Evolutionary conservation across 2,888 invertebrate species (phyloP), one percentile per base, ranked within the genome.

Genomic region (Azorinus chamasolen): DNA sequence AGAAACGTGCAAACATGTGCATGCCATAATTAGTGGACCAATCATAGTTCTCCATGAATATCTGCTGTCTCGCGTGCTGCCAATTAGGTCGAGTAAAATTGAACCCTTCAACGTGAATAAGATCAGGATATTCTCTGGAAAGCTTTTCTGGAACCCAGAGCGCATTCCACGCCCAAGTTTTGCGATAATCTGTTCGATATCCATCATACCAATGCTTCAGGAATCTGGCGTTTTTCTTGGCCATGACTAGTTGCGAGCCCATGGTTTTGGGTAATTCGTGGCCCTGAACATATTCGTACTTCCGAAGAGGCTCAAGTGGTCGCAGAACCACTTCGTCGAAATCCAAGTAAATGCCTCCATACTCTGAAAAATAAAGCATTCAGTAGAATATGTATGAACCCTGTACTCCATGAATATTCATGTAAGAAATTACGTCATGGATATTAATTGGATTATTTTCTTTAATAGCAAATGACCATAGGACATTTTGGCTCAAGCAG

Each of bases 11-110:
- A 37, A 54, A 81, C 53, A 81, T 27, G 50, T 81, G 81, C 66
- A 81, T 77, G 10, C 55, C 81, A 57, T 81, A 81, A 27, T 77
- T 81, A 0, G 70, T 70, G 0, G 73, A 66, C 81, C 81, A 81
- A 22, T 81, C 64, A 48, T 71, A 81, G 50, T 81, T 81, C 45
- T 62, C 12, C 1, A 71, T 25, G 24, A 68, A 77, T 18, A 81
- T 74, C 22, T 48, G 43, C 20, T 71, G 32, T 32, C 73, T 22
- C 39, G 65, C 70, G 12, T 70, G 32, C 41, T 70, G 37, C 76
- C 76, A 80, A 37, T 62, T 73, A 24, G 80, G 80, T n/a, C 73
- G 59, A 6, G 80, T 80, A 22, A 80, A 80, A n/a, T 73, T 76
- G 45, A 70, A 73, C 18, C 80, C 80, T n/a, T 73, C 76, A 1